A percentile compares a stretch with the other conserved stretches of the same genome.
Evolutionary conservation across 2,888 invertebrate genomes (phyloP).

Genomic region (Drosophila yooni): DNA sequence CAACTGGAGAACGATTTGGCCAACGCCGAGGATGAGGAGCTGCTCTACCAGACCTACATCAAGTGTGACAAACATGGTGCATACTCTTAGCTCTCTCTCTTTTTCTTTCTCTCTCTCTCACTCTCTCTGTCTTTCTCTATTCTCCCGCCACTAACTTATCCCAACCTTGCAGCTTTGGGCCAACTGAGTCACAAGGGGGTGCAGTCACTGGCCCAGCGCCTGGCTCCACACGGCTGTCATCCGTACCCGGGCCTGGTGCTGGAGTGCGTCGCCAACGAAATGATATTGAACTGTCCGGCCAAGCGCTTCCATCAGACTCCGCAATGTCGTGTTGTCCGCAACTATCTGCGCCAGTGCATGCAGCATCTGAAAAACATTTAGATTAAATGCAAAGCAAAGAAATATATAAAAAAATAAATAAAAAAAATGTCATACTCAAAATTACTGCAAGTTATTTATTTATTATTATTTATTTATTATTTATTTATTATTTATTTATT

Average conservation of each 20-base stretch:
- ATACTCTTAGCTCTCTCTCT: background rate
- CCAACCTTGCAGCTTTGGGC: slow-evolving; percentile 40
- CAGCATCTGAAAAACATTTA: slow-evolving; percentile 42
- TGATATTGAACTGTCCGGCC: slow-evolving; percentile 71
- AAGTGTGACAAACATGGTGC: slow-evolving; percentile 73
- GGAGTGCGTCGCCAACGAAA: slow-evolving; percentile 74
- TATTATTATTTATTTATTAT: background rate
- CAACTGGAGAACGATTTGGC: slow-evolving; percentile 56
- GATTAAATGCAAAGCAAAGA: background rate
- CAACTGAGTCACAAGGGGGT: slow-evolving; percentile 52
- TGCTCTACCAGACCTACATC: slow-evolving; percentile 63
- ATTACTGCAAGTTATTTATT: background rate
- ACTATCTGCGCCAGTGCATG: slow-evolving; percentile 60
- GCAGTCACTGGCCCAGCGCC: slow-evolving; percentile 42
- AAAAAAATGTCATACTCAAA: background rate
- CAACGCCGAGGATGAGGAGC: slow-evolving; percentile 45
- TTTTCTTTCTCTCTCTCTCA: no score
- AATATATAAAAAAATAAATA: background rate
- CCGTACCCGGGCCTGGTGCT: slow-evolving; percentile 71
- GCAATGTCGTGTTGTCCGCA: slow-evolving; percentile 56
- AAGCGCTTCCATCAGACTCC: slow-evolving; percentile 52
- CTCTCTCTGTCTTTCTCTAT: no score
- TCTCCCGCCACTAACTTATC: no score
- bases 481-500: background rate
- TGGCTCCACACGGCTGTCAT: slow-evolving; percentile 56